phyloP scores from a whole-genome alignment of 2,888 invertebrate species.

The Lutraria lutraria region DNA sequence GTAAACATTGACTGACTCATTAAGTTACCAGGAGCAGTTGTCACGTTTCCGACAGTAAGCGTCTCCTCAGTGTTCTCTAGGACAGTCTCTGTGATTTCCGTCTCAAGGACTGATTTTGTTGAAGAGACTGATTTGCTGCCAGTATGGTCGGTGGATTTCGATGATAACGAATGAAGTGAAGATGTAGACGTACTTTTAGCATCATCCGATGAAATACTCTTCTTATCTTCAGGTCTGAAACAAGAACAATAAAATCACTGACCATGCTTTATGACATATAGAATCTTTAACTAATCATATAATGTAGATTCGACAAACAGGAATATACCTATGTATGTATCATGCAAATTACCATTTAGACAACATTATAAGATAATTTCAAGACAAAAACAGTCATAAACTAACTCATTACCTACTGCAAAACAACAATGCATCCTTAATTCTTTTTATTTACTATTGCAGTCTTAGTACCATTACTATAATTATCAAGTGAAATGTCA shows the following conservation, averaged over 20 bases:
- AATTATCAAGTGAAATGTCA: too few species aligned
- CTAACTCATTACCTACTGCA: too few species aligned
- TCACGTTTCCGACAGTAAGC: conserved; percentile 54
- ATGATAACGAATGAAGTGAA: conserved; percentile 76
- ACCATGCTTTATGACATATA: neutral
- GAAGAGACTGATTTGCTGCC: conserved; percentile 74
- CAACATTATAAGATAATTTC: too few species aligned
- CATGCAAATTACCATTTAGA: too few species aligned
- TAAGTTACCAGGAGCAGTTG: conserved; percentile 31
- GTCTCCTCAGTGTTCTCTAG: conserved; percentile 39
- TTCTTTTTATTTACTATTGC: too few species aligned
- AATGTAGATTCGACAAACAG: too few species aligned
- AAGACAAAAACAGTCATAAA: too few species aligned
- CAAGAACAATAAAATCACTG: neutral
- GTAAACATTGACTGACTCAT: conserved; percentile 66
- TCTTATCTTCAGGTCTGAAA: conserved; percentile 78
- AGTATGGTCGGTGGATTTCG: conserved; percentile 54
- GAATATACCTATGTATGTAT: too few species aligned
- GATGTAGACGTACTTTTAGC: conserved; percentile 82
- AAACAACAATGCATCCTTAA: too few species aligned
- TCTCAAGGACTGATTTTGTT: conserved; percentile 68
- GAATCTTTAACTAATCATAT: too few species aligned
- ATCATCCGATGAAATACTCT: conserved; percentile 75
- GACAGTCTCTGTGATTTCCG: conserved; percentile 71
- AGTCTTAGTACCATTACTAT: too few species aligned